These are phyloP conservation scores for Protobothrops flavoviridis DNA, from an alignment of 2,113 vertebrate genomes.

Conservation along the genomic window DNA sequence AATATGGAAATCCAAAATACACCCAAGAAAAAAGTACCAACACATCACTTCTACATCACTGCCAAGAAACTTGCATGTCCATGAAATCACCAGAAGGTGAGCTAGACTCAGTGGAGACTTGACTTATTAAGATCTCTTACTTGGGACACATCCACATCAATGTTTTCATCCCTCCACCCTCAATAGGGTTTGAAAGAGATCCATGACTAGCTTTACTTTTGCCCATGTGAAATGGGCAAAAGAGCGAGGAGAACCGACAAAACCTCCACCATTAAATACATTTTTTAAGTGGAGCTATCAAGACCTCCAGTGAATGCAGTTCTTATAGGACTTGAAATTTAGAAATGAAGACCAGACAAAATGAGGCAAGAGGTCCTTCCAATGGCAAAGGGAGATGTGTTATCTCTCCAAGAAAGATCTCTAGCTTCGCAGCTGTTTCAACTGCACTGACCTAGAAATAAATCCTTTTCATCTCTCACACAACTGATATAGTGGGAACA, in stretches of 20 bases:
- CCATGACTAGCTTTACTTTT: background rate
- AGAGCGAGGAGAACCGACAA: background rate
- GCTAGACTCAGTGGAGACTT: background rate
- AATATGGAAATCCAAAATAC: background rate
- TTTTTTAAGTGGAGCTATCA: background rate
- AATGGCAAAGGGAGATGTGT: background rate
- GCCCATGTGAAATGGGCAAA: background rate
- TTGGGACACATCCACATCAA: background rate
- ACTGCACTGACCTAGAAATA: background rate
- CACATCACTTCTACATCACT: background rate
- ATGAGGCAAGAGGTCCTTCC: background rate
- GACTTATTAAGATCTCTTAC: background rate
- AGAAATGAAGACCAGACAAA: background rate
- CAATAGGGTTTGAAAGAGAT: background rate
- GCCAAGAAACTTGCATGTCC: background rate
- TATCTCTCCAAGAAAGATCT: background rate
- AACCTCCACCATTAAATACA: background rate
- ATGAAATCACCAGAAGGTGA: background rate
- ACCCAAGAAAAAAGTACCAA: background rate
- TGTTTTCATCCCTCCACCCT: background rate
- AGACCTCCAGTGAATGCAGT: background rate
- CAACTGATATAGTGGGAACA: background rate
- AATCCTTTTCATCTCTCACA: background rate
- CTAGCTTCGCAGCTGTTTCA: background rate
- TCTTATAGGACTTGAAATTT: background rate